A percentile compares a stretch with the other conserved stretches of the same genome.
These are phyloP conservation scores for Alfaro cultratus DNA, from an alignment of 2,797 vertebrate genomes.

Conservation along the genomic window DNA sequence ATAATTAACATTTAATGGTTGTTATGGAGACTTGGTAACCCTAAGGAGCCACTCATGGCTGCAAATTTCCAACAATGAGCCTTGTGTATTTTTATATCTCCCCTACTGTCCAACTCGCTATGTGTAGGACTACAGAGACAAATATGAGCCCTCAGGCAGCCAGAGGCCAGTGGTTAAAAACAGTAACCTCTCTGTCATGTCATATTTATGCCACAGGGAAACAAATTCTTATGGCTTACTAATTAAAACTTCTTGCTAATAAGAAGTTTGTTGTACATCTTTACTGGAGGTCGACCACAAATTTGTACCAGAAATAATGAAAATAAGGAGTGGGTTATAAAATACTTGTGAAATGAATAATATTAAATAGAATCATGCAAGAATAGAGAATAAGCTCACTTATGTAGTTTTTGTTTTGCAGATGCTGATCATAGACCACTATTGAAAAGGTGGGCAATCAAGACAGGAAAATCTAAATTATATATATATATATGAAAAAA, in stretches of 20 bases:
- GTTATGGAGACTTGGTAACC: neutral
- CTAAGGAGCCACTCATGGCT: neutral
- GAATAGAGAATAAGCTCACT: neutral
- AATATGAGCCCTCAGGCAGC: neutral
- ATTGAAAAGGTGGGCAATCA: neutral
- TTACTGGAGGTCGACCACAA: neutral
- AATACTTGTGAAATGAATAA: no score
- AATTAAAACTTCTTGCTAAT: neutral
- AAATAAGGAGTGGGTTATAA: no score
- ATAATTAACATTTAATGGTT: neutral
- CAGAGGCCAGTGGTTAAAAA: neutral
- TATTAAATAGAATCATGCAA: neutral
- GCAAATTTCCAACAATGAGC: neutral
- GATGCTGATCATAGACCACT: neutral
- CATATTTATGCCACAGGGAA: neutral
- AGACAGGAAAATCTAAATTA: neutral
- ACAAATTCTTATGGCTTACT: neutral
- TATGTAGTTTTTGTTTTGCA: neutral
- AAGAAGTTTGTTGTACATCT: neutral
- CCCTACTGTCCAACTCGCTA: neutral
- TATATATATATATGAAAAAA: no score
- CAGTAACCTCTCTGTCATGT: neutral
- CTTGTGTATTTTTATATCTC: neutral
- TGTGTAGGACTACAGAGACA: neutral
- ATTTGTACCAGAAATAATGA: neutral